Conservation (phyloP, 2,797 vertebrate genomes). For the Muscicapa comitata region DNA sequence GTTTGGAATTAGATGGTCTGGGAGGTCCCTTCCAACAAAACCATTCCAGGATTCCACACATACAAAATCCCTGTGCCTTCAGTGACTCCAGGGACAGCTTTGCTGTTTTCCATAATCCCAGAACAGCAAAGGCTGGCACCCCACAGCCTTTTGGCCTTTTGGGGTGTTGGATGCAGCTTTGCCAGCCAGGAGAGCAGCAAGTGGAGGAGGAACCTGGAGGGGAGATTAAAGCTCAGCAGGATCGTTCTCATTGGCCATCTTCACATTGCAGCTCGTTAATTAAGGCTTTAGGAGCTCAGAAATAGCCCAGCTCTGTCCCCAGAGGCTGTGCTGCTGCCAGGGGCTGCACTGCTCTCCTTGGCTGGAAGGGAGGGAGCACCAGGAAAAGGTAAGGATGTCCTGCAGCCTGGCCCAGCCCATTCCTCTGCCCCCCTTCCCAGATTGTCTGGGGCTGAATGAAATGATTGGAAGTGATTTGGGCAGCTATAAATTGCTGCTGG, state of each 20-base stretch:
- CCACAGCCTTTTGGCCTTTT: too few relatives aligned
- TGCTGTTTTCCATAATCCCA: not conserved
- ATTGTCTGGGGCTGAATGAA: not conserved
- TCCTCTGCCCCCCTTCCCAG: not conserved
- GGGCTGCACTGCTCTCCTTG: not conserved
- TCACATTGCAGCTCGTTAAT: not conserved
- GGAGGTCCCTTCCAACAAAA: not conserved
- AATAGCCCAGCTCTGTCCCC: not conserved
- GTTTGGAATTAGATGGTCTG: not conserved
- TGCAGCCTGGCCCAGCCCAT: fast-evolving
- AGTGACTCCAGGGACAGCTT: not conserved
- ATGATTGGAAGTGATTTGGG: not conserved
- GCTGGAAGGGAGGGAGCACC: not conserved
- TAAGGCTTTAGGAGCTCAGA: constrained; percentile 37
- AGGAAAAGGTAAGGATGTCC: not conserved
- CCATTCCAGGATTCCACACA: not conserved
- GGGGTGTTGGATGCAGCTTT: not conserved
- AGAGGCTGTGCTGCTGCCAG: not conserved
- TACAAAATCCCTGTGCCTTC: not conserved
- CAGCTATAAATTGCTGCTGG: fast-evolving
- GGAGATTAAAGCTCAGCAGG: constrained; percentile 5
- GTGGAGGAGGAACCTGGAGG: fast-evolving
- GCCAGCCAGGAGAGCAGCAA: not conserved
- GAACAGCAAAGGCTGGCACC: not conserved
- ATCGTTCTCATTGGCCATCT: constrained; percentile 19